These are phyloP conservation scores for Drosophila ambigua DNA, from an alignment of 1,140 invertebrate species.

Conservation along the genomic window DNA sequence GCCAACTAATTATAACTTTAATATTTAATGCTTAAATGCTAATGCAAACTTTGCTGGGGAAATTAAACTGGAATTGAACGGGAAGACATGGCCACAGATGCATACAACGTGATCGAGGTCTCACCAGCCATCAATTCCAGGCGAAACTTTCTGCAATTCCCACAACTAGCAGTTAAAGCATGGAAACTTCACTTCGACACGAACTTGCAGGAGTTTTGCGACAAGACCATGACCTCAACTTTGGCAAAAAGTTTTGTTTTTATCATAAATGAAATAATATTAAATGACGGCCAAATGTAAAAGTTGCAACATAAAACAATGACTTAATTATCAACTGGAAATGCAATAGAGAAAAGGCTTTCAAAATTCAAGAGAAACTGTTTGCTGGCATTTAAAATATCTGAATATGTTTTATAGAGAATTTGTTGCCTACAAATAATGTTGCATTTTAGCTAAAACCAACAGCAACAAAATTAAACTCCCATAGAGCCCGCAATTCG, in stretches of 20 bases:
- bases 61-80: not conserved
- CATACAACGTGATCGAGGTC: conserved; percentile 17
- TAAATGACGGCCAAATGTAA: conserved; percentile 3
- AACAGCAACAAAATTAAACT: not conserved
- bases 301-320: too few species aligned
- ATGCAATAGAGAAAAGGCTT: too few species aligned
- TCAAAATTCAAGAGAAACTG: not conserved
- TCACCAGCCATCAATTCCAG: conserved; percentile 23
- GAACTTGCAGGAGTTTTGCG: too few species aligned
- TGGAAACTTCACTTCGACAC: not conserved
- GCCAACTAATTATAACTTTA: too few species aligned
- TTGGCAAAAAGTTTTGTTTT: conserved; percentile 22
- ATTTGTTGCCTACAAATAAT: not conserved
- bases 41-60: not conserved
- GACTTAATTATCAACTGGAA: too few species aligned
- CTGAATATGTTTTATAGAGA: not conserved
- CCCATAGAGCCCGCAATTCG: conserved; percentile 1
- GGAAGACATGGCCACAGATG: conserved; percentile 4
- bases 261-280: conserved; percentile 23
- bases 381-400: too few species aligned
- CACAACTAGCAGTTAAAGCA: too few species aligned
- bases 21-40: not conserved
- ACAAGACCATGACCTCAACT: too few species aligned
- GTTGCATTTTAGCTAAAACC: not conserved
- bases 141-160: conserved; percentile 16